Evolutionary conservation across 2,888 invertebrate species (phyloP).

Genomic region (Gastrophysa polygoni): DNA sequence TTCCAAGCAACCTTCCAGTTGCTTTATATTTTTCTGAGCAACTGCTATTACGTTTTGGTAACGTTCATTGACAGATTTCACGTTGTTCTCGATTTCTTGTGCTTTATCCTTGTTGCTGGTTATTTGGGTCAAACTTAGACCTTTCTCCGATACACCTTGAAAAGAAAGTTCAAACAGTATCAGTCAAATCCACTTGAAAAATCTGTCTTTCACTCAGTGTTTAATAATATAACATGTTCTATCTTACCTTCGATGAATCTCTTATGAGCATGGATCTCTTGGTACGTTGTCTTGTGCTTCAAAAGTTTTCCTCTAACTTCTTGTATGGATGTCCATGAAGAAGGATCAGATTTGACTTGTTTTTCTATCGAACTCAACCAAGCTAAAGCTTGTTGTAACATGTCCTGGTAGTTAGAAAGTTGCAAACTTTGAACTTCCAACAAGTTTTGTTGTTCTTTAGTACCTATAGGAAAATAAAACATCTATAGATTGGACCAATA

Average conservation of each 20-base stretch:
- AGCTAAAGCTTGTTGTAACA: conserved; percentile 78
- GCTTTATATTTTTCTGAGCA: conserved; percentile 70
- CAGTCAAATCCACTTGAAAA: no score
- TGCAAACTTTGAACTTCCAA: conserved; percentile 84
- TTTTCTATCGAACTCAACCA: conserved; percentile 90
- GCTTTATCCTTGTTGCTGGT: conserved; percentile 64
- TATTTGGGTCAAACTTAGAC: conserved; percentile 70
- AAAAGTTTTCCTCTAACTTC: conserved; percentile 84
- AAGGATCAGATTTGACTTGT: conserved; percentile 72
- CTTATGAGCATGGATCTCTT: conserved; percentile 90
- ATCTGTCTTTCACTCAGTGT: no score
- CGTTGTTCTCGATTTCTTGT: conserved; percentile 70
- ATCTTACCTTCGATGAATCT: conserved; percentile 77
- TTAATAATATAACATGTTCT: no score
- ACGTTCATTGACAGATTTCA: conserved; percentile 75
- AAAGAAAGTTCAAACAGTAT: conserved; percentile 14
- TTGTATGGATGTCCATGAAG: conserved; percentile 78
- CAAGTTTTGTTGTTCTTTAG: conserved; percentile 82
- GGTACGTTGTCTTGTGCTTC: conserved; percentile 84
- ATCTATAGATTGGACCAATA: no score
- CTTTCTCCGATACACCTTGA: conserved; percentile 81
- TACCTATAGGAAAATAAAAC: conserved; percentile 50
- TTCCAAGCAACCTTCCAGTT: conserved; percentile 77
- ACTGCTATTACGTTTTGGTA: conserved; percentile 75
- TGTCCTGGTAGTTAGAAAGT: conserved; percentile 85